Conservation (phyloP, 2,888 invertebrate species). For the Stenolophus ochropezus region DNA sequence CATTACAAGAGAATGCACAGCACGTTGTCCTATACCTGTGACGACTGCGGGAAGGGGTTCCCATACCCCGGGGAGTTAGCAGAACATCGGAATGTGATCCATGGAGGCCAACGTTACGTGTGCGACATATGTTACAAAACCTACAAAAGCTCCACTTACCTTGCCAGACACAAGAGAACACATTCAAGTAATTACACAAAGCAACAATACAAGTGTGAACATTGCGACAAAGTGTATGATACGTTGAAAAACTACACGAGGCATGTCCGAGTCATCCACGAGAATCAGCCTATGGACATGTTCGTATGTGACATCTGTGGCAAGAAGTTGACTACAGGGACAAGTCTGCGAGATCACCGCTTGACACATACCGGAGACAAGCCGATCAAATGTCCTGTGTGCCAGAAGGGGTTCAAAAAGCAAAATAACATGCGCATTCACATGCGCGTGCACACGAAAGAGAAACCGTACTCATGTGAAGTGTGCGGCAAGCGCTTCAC, state of each 20-base stretch:
- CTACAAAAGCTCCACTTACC: conserved; percentile 57
- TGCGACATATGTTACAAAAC: conserved; percentile 12
- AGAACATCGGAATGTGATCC: neutral
- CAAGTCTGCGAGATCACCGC: conserved; percentile 67
- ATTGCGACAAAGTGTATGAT: conserved; percentile 17
- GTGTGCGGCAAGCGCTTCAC: conserved; percentile 33
- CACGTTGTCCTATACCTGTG: too few relatives aligned
- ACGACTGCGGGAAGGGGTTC: conserved; percentile 21
- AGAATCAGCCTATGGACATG: neutral
- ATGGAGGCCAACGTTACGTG: neutral
- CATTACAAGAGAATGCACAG: conserved; percentile 10
- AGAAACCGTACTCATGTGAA: conserved; percentile 1
- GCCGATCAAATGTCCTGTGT: conserved; percentile 64
- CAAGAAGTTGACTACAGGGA: conserved; percentile 72
- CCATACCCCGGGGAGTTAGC: neutral
- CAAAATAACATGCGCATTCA: conserved; percentile 50
- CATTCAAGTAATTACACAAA: conserved; percentile 54
- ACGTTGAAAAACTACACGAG: neutral
- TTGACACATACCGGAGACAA: conserved; percentile 70
- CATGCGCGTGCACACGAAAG: conserved; percentile 19
- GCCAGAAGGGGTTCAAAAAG: conserved; percentile 61
- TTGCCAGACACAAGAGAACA: conserved; percentile 59
- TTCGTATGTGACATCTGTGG: conserved; percentile 74
- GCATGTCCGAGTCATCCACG: neutral
- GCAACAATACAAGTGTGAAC: conserved; percentile 14